Base-by-base conservation (phyloP, 2,797 vertebrate genomes). In the Malurus leucopterus region DNA sequence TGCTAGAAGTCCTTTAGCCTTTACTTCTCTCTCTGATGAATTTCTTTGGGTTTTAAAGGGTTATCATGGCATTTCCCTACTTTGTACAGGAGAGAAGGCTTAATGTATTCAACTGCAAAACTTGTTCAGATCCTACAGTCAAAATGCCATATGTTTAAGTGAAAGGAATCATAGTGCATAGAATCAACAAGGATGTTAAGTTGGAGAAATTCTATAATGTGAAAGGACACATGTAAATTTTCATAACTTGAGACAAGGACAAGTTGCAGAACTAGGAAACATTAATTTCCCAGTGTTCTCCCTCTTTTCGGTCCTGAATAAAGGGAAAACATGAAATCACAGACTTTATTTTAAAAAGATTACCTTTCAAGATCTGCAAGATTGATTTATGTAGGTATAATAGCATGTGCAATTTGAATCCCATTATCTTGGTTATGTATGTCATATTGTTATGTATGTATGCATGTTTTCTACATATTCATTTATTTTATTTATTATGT, bases 91-190 rank as follows among this genome's bases (percentile, higher is more conserved):
- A 71, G 4, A 83, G 13, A 7, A 41, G 9, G 3, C 15, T 58
- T 30, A 62, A 54, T 15, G 5, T 40, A 44, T 63, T 62, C 29
- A 36, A 55, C 20, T 22, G 15, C 6, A 72, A 65, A 70, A 26
- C 9, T 5, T 13, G 4, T 44, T 78, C 29, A 78, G 11, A 70
- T 88, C 63, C n/a, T 57, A 10, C 43, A 83, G 6, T 41, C 49
- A 2, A 55, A 36, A 9, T n/a, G 9, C 18, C 4, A 2, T 24
- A 34, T 1, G 1, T 22, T 38, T 65, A 58, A 55, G 40, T n/a
- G 11, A 55, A 54, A 53, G 41, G 15, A 67, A 47, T 82, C 21
- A 50, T 6, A 75, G 13, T 41, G 29, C 6, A 11, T 63, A 76
- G 84, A 85, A 74, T 47, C 64, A 73, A 46, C 24, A 72, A 51